Evolutionary conservation across 2,888 invertebrate species (phyloP).

Genomic region (Disparrhopalites patrizii): DNA sequence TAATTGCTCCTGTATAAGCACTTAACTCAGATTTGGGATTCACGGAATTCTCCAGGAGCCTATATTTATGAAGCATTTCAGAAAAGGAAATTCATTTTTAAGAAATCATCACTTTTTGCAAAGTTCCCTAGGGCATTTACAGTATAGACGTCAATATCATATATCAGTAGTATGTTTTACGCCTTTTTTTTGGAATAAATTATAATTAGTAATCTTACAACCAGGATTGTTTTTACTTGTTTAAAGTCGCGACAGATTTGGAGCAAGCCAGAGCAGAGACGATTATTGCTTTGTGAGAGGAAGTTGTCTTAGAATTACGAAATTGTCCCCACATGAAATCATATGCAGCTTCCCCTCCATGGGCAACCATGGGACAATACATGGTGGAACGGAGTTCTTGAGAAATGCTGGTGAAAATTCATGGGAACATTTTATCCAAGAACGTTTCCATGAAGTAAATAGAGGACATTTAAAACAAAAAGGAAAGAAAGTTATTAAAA

Average conservation of each 20-base stretch:
- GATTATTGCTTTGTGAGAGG: background rate
- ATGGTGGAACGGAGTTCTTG: background rate
- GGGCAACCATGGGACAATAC: background rate
- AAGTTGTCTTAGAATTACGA: background rate
- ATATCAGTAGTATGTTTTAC: background rate
- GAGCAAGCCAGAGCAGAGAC: background rate
- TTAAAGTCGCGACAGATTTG: background rate
- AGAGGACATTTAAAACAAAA: no score
- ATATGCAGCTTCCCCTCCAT: background rate
- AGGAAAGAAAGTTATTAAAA: no score
- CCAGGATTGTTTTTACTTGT: no score
- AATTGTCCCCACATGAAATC: background rate
- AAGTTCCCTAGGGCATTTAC: no score
- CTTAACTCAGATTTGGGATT: background rate
- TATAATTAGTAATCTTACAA: no score
- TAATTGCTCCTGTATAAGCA: background rate
- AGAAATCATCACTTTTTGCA: no score
- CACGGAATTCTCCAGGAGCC: background rate
- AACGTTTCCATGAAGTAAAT: no score
- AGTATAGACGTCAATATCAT: background rate
- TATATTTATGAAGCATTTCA: background rate
- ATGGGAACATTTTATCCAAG: no score
- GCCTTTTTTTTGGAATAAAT: background rate
- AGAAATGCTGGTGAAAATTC: no score
- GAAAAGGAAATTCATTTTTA: no score